Evolutionary conservation across 2,113 vertebrate genomes (phyloP).

Genomic region (Dryoscopus gambensis): DNA sequence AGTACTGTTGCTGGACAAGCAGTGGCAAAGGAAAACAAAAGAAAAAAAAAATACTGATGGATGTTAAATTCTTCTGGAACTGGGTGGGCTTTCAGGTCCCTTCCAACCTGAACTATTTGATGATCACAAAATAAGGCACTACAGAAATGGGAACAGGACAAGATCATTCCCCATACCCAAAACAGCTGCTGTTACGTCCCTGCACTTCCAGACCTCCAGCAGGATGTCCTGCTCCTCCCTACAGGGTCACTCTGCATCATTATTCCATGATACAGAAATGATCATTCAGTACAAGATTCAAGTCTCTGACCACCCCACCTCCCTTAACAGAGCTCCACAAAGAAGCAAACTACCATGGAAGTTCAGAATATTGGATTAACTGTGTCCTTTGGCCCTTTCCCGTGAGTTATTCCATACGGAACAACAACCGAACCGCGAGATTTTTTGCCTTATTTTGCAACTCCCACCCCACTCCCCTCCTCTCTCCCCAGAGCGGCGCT

Average conservation of each 20-base stretch:
- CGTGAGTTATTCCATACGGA: accelerated
- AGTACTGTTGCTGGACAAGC: background rate
- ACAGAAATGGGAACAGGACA: background rate
- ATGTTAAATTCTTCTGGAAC: background rate
- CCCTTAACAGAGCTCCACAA: background rate
- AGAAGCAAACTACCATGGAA: too few species aligned
- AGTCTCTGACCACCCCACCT: background rate
- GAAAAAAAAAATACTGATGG: too few species aligned
- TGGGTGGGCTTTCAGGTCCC: background rate
- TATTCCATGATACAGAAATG: background rate
- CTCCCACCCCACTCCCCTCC: background rate
- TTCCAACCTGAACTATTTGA: background rate
- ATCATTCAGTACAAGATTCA: background rate
- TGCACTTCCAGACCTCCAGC: background rate
- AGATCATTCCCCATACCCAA: accelerated
- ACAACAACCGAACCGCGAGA: background rate
- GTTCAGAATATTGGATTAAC: background rate
- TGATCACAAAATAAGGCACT: background rate
- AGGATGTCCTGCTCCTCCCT: background rate
- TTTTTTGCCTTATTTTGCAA: background rate
- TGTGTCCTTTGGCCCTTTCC: background rate
- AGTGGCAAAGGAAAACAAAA: background rate
- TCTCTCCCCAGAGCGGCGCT: accelerated
- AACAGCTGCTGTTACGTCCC: background rate
- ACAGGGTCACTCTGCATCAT: accelerated